Percentiles rank a stretch among this genome's conserved stretches.
Evolutionary conservation across 1,140 invertebrate species (phyloP).

Genomic region (Helicorthomorpha holstii): DNA sequence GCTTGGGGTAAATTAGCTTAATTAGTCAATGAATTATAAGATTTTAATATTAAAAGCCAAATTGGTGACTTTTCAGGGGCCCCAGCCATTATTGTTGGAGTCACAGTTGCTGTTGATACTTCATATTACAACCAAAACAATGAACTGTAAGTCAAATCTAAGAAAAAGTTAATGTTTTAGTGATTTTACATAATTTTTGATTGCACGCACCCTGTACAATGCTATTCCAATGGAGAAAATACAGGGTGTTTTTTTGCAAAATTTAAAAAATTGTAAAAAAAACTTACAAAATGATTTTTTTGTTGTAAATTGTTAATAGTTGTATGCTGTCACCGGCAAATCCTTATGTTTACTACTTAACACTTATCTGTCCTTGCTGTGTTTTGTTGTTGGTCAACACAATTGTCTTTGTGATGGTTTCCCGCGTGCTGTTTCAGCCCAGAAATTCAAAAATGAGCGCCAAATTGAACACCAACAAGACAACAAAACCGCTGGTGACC

Average conservation of each 20-base stretch:
- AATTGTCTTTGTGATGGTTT: constrained; percentile 31
- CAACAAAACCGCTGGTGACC: constrained; percentile 1
- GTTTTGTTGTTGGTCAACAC: constrained; percentile 31
- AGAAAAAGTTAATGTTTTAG: too few relatives aligned
- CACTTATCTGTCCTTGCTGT: constrained; percentile 28
- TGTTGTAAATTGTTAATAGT: too few relatives aligned
- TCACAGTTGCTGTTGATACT: constrained; percentile 21
- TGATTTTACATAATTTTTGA: too few relatives aligned
- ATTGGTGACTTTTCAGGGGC: constrained; percentile 21
- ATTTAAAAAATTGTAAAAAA: too few relatives aligned
- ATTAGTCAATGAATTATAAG: not conserved
- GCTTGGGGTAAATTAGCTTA: constrained; percentile 38
- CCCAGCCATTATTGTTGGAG: constrained; percentile 22
- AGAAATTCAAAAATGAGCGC: constrained; percentile 14
- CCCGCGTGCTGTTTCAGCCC: constrained; percentile 28
- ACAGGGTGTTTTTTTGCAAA: too few relatives aligned
- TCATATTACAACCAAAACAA: constrained; percentile 19
- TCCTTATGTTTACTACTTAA: constrained; percentile 25
- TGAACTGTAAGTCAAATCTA: constrained; percentile 15
- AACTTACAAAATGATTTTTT: too few relatives aligned
- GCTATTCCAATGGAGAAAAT: too few relatives aligned
- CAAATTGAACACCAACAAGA: not conserved
- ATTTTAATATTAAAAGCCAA: not conserved
- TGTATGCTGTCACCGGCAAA: constrained; percentile 25
- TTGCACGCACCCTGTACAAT: too few relatives aligned